These are phyloP conservation scores for Hyposoter didymator DNA, from an alignment of 2,888 invertebrate genomes.

Conservation along the genomic window DNA sequence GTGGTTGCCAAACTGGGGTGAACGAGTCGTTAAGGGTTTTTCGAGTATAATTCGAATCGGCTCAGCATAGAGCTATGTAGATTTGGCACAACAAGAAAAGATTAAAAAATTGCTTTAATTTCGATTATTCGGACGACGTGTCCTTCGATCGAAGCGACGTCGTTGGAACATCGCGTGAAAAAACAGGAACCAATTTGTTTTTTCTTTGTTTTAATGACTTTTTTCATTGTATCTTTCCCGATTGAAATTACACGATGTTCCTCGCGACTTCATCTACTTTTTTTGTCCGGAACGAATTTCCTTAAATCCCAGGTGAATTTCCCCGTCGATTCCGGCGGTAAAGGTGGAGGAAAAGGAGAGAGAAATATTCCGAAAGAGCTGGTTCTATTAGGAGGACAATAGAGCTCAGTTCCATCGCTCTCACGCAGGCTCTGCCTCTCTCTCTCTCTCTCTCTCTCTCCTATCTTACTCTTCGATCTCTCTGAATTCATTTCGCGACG, in stretches of 20 bases:
- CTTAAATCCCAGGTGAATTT: slow-evolving; percentile 68
- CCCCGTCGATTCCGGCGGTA: slow-evolving; percentile 60
- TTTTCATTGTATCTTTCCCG: slow-evolving; percentile 20
- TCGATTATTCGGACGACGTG: not conserved
- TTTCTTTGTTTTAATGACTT: not conserved
- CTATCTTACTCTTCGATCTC: slow-evolving; percentile 38
- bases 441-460: slow-evolving; percentile 17
- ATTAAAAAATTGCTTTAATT: not conserved
- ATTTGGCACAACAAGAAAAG: not conserved
- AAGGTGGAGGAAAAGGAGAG: not conserved
- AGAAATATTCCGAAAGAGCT: slow-evolving; percentile 51
- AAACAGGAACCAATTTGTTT: not conserved
- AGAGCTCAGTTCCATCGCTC: slow-evolving; percentile 41
- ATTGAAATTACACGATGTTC: slow-evolving; percentile 53
- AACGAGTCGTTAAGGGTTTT: not conserved
- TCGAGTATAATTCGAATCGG: not conserved
- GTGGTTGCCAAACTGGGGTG: not conserved
- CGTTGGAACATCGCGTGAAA: not conserved
- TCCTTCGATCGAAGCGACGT: not conserved
- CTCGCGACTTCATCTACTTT: slow-evolving; percentile 19
- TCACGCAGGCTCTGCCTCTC: slow-evolving; percentile 5
- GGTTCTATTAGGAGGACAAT: slow-evolving; percentile 66
- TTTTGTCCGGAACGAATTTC: slow-evolving; percentile 62
- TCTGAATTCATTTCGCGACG: slow-evolving; percentile 65
- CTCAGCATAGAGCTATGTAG: not conserved